Evolutionary conservation across 2,797 vertebrate genomes (phyloP).

Genomic region (Sebastes variabilis): DNA sequence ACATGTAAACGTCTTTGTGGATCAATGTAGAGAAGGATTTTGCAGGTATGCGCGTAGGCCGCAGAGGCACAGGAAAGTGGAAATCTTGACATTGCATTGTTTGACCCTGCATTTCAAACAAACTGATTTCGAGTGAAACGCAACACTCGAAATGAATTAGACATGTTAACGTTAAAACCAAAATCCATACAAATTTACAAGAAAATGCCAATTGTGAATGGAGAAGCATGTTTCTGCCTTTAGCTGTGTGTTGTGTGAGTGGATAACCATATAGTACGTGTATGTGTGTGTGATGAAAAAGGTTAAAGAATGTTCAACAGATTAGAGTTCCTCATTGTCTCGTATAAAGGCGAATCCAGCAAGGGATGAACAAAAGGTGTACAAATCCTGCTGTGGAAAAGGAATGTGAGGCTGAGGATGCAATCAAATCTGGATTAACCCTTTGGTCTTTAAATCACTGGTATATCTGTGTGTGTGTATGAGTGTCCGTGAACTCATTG

Average conservation of each 20-base stretch:
- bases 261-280: neutral
- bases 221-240: neutral
- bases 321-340: neutral
- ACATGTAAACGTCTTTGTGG: neutral
- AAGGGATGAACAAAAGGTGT: neutral
- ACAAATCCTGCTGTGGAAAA: conserved; percentile 9
- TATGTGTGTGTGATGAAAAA: neutral
- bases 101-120: neutral
- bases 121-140: neutral
- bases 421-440: conserved; percentile 50
- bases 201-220: neutral
- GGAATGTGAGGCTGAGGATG: neutral
- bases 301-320: neutral
- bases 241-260: neutral
- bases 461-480: neutral
- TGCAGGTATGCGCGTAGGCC: neutral
- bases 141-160: neutral
- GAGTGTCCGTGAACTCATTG: neutral
- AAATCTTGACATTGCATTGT: neutral
- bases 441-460: conserved; percentile 3
- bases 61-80: neutral
- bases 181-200: neutral
- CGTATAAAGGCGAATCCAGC: conserved; percentile 2
- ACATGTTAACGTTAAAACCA: neutral
- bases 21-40: neutral